Percentiles rank a stretch among this genome's conserved stretches.
Evolutionary conservation across 2,113 vertebrate species (phyloP).

Genomic region (Phyllopteryx taeniolatus): DNA sequence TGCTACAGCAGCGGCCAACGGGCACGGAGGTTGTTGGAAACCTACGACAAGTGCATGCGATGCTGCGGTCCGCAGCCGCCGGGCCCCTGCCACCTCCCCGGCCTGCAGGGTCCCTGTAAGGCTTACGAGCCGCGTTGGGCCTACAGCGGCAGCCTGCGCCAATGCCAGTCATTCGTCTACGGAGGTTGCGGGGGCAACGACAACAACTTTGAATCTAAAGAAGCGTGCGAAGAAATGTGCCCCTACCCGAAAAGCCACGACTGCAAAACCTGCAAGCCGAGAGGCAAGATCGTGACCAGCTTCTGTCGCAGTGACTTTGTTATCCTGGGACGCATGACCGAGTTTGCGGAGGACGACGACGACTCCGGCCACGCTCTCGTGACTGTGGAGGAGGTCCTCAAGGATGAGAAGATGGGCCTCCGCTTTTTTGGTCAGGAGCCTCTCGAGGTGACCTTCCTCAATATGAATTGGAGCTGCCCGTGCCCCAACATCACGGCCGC

Average conservation of each 20-base stretch:
- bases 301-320: constrained; percentile 96
- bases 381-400: constrained; percentile 90
- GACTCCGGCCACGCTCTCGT: constrained; percentile 86
- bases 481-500: constrained; percentile 89
- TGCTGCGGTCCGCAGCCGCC: constrained; percentile 85
- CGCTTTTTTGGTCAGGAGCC: constrained; percentile 90
- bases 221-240: constrained; percentile 89
- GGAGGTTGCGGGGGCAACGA: constrained; percentile 91
- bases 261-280: constrained; percentile 86
- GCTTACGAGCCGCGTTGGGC: constrained; percentile 91
- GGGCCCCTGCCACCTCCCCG: constrained; percentile 82
- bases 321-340: constrained; percentile 84
- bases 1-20: constrained; percentile 69
- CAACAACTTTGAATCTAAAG: constrained; percentile 95
- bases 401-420: constrained; percentile 98
- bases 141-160: constrained; percentile 79
- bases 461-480: constrained; percentile 93
- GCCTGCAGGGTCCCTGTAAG: constrained; percentile 89
- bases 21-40: constrained; percentile 79
- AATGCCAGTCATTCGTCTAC: constrained; percentile 93
- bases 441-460: constrained; percentile 88
- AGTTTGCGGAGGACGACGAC: constrained; percentile 84
- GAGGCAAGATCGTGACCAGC: constrained; percentile 92
- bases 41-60: constrained; percentile 83
- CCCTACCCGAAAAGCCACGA: constrained; percentile 84